These are phyloP conservation scores for Pempheris klunzingeri DNA, from an alignment of 2,797 vertebrate genomes.

Conservation along the genomic window DNA sequence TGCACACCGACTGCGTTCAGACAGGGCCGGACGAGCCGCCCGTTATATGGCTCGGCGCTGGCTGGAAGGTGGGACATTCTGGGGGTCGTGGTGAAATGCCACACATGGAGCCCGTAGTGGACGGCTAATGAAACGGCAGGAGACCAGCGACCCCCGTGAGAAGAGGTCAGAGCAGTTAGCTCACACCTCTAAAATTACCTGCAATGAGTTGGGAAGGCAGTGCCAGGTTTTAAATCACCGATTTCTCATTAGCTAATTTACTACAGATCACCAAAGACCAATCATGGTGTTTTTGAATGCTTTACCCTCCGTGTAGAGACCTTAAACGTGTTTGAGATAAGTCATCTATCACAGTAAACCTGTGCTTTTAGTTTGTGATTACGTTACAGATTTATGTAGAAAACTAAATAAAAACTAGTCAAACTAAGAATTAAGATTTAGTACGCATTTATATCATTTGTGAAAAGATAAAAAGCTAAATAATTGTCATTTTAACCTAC, in stretches of 20 bases:
- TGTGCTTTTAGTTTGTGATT: too few relatives aligned
- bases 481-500: background rate
- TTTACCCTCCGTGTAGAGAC: background rate
- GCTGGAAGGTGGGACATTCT: slow-evolving; percentile 81
- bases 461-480: background rate
- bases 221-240: background rate
- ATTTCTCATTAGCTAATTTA: background rate
- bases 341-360: background rate
- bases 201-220: slow-evolving; percentile 21
- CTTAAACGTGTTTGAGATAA: background rate
- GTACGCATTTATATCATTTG: too few relatives aligned
- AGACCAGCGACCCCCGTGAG: slow-evolving; percentile 37
- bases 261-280: background rate
- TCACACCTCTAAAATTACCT: slow-evolving; percentile 65
- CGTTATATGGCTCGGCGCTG: slow-evolving; percentile 62
- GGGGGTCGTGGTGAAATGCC: slow-evolving; percentile 77
- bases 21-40: slow-evolving; percentile 16
- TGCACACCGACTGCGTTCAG: background rate
- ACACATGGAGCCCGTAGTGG: slow-evolving; percentile 64
- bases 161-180: slow-evolving; percentile 57
- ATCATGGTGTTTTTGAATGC: background rate
- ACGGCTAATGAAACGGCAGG: slow-evolving; percentile 57
- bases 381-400: too few relatives aligned
- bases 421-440: background rate
- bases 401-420: too few relatives aligned